phyloP scores from a whole-genome alignment of 2,888 invertebrate genomes.

The Dicycla oo region DNA sequence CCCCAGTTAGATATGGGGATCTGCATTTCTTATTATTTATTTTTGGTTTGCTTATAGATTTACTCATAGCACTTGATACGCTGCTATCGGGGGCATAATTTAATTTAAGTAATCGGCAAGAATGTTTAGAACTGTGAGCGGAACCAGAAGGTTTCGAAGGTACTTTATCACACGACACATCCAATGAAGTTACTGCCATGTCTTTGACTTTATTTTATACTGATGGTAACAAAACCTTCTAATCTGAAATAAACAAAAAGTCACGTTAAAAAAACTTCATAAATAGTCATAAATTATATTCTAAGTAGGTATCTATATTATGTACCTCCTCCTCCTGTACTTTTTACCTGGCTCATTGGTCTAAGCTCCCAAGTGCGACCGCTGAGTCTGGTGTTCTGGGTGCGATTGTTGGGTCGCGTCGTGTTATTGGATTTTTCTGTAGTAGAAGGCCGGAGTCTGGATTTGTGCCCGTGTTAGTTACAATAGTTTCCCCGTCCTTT shows the following conservation, averaged over 20 bases:
- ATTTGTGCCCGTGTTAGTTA: neutral
- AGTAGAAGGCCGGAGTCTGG: neutral
- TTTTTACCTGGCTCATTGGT: neutral
- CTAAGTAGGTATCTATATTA: neutral
- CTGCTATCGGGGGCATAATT: slow-evolving; percentile 67
- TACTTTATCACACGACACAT: slow-evolving; percentile 65
- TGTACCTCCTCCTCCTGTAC: neutral
- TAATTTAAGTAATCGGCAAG: slow-evolving; percentile 65
- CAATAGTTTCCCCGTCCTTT: no score
- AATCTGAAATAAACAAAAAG: slow-evolving; percentile 53
- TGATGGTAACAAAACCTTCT: slow-evolving; percentile 28
- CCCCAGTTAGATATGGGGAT: slow-evolving; percentile 76
- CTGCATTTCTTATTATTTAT: slow-evolving; percentile 61
- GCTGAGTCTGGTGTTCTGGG: neutral
- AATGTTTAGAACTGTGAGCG: slow-evolving; percentile 63
- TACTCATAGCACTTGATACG: slow-evolving; percentile 62
- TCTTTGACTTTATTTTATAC: slow-evolving; percentile 28
- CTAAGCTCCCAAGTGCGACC: neutral
- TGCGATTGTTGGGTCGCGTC: neutral
- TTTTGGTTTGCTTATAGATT: slow-evolving; percentile 66
- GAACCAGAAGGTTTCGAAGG: slow-evolving; percentile 61
- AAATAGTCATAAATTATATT: neutral
- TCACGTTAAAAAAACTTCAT: neutral
- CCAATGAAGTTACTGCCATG: slow-evolving; percentile 77
- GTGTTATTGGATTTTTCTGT: neutral